phyloP scores from a whole-genome alignment of 2,113 vertebrate genomes.

The Dascyllus trimaculatus region DNA sequence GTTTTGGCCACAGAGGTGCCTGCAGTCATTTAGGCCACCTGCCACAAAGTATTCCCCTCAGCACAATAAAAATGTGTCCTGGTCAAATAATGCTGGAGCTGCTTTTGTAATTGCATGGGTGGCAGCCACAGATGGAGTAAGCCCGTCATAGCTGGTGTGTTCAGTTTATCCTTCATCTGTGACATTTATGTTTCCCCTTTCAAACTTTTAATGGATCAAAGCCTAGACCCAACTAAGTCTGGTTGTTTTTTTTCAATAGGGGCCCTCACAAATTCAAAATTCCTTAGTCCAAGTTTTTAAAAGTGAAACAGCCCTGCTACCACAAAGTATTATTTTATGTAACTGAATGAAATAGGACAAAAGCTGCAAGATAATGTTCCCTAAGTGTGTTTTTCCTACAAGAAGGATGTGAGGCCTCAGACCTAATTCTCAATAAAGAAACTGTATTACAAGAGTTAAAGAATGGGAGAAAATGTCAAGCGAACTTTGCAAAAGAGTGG shows the following conservation, averaged over 20 bases:
- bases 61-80: constrained; percentile 12
- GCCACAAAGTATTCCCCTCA: constrained; percentile 21
- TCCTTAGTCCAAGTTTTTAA: no score
- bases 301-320: not conserved
- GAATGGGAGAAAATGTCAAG: no score
- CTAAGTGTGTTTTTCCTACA: no score
- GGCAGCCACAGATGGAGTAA: not conserved
- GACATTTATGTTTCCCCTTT: not conserved
- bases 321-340: not conserved
- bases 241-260: no score
- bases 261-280: no score
- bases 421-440: no score
- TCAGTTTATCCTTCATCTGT: not conserved
- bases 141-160: not conserved
- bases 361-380: not conserved
- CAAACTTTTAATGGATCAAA: not conserved
- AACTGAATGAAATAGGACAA: not conserved
- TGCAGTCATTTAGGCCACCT: constrained; percentile 17
- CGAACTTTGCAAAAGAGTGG: no score
- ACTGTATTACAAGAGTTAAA: no score
- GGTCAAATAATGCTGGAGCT: constrained; percentile 18
- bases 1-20: not conserved
- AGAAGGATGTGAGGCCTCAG: no score
- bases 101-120: constrained; percentile 2
- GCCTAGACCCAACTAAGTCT: no score